These are phyloP conservation scores for Orchesellides sinensis DNA, from an alignment of 2,888 invertebrate species.

Conservation along the genomic window DNA sequence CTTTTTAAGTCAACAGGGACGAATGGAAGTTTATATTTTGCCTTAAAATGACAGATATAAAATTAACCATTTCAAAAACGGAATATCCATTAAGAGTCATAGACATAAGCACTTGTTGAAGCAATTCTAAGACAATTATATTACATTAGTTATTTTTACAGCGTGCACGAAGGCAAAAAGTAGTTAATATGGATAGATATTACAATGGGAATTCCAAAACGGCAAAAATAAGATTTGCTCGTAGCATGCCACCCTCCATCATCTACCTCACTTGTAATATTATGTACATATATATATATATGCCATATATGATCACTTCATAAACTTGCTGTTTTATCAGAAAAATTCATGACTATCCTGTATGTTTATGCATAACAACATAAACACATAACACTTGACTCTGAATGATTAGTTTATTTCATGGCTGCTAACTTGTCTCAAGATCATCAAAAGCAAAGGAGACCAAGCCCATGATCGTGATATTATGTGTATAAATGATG, in stretches of 20 bases:
- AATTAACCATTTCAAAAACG: conserved; percentile 34
- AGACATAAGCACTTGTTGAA: conserved; percentile 5
- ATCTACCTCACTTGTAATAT: not conserved
- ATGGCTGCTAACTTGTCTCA: conserved; percentile 3
- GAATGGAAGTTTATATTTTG: not conserved
- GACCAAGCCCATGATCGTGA: conserved; percentile 31
- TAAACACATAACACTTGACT: not conserved
- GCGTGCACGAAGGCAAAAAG: too few species aligned
- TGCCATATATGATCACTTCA: conserved; percentile 33
- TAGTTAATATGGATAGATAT: too few species aligned
- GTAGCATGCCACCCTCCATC: not conserved
- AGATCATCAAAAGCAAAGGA: conserved; percentile 12
- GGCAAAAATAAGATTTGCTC: too few species aligned
- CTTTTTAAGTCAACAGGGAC: conserved; percentile 22
- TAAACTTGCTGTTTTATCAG: conserved; percentile 47
- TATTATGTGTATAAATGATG: conserved; percentile 29
- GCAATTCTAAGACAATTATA: not conserved
- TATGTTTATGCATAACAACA: not conserved
- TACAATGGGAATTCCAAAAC: conserved; percentile 26
- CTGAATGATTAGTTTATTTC: conserved; percentile 8
- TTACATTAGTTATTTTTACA: too few species aligned
- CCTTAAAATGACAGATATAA: conserved; percentile 35
- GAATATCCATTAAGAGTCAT: conserved; percentile 4
- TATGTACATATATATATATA: not conserved
- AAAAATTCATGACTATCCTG: conserved; percentile 21